phyloP scores from a whole-genome alignment of 2,113 vertebrate genomes.

The Indicator indicator region DNA sequence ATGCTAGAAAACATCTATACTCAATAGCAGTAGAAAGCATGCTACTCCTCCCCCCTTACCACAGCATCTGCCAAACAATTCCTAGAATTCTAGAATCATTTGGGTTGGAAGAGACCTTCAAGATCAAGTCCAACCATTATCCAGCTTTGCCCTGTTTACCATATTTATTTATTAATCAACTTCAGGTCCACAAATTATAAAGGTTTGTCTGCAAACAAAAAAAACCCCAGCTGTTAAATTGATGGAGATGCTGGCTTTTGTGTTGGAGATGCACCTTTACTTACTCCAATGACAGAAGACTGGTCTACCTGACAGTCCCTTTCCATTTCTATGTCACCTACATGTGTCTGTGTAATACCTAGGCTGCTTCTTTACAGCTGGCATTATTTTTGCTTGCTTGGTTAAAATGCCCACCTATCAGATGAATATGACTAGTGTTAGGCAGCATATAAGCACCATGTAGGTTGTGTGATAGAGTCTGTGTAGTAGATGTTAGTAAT shows the following conservation, averaged over 20 bases:
- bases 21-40: background rate
- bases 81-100: background rate
- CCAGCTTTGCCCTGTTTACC: too few species aligned
- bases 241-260: background rate
- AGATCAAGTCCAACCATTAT: too few species aligned
- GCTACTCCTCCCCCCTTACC: background rate
- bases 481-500: background rate
- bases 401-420: background rate
- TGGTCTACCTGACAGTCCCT: background rate
- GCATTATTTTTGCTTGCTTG: constrained; percentile 19
- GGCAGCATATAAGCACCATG: constrained; percentile 49
- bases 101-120: too few species aligned
- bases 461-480: constrained; percentile 18
- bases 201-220: background rate
- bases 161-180: background rate
- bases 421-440: constrained; percentile 47
- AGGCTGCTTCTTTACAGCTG: constrained; percentile 1
- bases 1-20: background rate
- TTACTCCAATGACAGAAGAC: background rate
- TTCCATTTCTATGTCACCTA: background rate
- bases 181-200: background rate
- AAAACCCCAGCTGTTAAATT: background rate
- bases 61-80: background rate
- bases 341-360: background rate
- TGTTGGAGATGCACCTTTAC: background rate